Evolutionary conservation across 2,888 invertebrate genomes (phyloP), one percentile per base, ranked within the genome.

Genomic region (Isoperla grammatica): DNA sequence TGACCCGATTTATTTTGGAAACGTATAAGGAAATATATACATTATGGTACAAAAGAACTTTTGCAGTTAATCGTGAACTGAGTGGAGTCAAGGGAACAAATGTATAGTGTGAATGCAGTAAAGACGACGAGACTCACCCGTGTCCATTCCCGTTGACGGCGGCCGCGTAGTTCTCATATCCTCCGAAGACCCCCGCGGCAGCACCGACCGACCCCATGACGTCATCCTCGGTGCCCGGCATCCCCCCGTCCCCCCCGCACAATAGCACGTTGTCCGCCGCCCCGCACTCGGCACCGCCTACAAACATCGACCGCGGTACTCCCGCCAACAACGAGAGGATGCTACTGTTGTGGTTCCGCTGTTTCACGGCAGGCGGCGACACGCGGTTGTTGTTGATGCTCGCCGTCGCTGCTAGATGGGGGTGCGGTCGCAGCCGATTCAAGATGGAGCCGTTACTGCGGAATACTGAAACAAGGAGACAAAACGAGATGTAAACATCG

Each of bases 371-470:
- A 42, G 42, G 23, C 53, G 56, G 49, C 29, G 55, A 49, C 15
- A 57, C 19, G 9, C 57, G 57, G 29, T 35, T 42, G 23, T 45
- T 48, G 19, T 13, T 22, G 42, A 39, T 46, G 12, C 37, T 37
- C 17, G 57, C 35, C 8, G 57, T 22, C 15, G 59, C 42, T 42
- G 57, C 57, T 19, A 62, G 43, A 35, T 57, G 57, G n/a, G 56
- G 59, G 43, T 59, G 65, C 67, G 69, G 61, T 65, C 70, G 63
- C 69, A 70, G 63, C 66, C 68, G 63, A 67, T 69, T 65, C 67
- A 71, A 60, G 67, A 63, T 70, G 57, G 70, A 70, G 54, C 70
- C 71, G 58, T 13, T 53, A 69, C 69, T 23, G 71, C 70, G 60
- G 69, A 39, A 53, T 5, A 53, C 53, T 53, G 35, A 1, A 20